phyloP scores from a whole-genome alignment of 2,888 invertebrate genomes.

The Hirtodrosophila trivittata region DNA sequence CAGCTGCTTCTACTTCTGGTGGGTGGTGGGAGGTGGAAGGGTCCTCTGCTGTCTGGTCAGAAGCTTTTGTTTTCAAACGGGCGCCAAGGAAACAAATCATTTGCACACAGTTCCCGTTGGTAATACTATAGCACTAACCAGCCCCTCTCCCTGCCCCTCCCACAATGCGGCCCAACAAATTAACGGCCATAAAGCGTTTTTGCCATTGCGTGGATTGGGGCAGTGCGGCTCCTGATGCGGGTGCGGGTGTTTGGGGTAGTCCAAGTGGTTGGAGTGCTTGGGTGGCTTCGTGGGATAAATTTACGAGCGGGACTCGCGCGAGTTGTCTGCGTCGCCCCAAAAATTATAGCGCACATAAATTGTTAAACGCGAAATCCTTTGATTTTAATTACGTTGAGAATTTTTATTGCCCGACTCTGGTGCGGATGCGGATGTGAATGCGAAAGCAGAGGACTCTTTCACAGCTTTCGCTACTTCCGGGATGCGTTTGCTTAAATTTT shows the following conservation, averaged over 20 bases:
- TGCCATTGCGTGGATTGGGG: conserved; percentile 19
- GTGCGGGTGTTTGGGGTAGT: background rate
- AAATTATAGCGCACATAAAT: conserved; percentile 80
- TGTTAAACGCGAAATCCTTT: conserved; percentile 79
- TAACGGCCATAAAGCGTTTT: conserved; percentile 77
- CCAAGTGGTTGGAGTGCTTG: background rate
- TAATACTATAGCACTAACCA: background rate
- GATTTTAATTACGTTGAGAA: conserved; percentile 79
- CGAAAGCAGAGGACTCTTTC: conserved; percentile 40
- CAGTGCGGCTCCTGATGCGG: background rate
- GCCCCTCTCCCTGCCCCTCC: background rate
- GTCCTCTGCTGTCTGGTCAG: conserved; percentile 69
- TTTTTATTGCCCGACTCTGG: conserved; percentile 70
- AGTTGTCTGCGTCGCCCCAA: conserved; percentile 60
- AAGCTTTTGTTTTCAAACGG: conserved; percentile 74
- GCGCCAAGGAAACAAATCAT: conserved; percentile 81
- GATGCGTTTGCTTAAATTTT: conserved; percentile 45
- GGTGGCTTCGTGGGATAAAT: conserved; percentile 34
- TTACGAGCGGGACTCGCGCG: conserved; percentile 58
- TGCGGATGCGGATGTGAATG: conserved; percentile 29
- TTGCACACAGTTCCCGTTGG: conserved; percentile 63
- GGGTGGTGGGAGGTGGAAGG: background rate
- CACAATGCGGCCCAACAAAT: conserved; percentile 59
- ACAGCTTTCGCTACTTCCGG: conserved; percentile 50
- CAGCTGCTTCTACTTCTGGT: background rate